Evolutionary conservation across 2,888 invertebrate species (phyloP), one percentile per base, ranked within the genome.

Genomic region (Notodonta ziczac): DNA sequence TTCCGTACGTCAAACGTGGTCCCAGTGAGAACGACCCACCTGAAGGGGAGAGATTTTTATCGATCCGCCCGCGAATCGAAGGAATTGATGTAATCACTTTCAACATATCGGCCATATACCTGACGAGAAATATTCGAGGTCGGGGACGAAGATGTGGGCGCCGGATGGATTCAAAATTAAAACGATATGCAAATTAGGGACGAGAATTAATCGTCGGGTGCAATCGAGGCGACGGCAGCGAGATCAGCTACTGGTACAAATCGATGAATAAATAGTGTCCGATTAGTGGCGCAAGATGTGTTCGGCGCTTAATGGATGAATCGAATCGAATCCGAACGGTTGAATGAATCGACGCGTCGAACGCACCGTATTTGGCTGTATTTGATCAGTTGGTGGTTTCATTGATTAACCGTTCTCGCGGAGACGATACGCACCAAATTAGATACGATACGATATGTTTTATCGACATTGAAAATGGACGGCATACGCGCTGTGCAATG

Each of bases 121-220:
- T 86, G 88, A 87, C 88, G 86, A 86, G 87, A 82, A 75, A 85
- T 85, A 83, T 88, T 88, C 82, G 88, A 89, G 88, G 88, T 87
- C 86, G 85, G 83, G 86, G 84, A 81, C 86, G 87, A 86, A 86
- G 84, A 74, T 83, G 89, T 88, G 90, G 90, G 89, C 90, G 91
- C 90, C 88, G 88, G 89, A 89, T 89, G 90, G 81, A 86, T 86
- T 87, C 86, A 82, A 91, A 90, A 91, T 92, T 90, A 90, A 91
- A 91, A 87, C 88, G 84, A 87, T 90, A 93, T 92, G 91, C 89
- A 92, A 93, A 92, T 93, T 82, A 84, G 77, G 74, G 80, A 74
- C 80, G 82, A 83, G 88, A 86, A 90, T 89, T 89, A 91, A 90
- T 90, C 88, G 88, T 84, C 81, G 81, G 77, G 77, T 81, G 88